Evolutionary conservation across 2,113 vertebrate species (phyloP).

Genomic region (Poeciliopsis prolifica): DNA sequence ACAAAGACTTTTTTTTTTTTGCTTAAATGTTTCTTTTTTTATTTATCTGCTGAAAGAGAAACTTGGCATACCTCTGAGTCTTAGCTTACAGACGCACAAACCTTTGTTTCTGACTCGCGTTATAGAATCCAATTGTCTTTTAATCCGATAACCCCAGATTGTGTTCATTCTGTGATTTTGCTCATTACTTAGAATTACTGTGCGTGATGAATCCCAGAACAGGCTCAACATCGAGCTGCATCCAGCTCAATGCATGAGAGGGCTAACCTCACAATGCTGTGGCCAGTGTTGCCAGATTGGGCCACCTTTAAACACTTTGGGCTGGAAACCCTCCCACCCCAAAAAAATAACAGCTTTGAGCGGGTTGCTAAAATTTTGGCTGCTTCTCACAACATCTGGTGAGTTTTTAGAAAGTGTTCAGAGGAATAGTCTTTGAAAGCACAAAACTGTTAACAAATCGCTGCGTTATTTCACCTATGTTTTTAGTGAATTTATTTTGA

Average conservation of each 20-base stretch:
- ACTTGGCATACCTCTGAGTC: neutral
- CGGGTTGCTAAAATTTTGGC: too few species aligned
- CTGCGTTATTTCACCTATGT: too few species aligned
- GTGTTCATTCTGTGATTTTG: constrained; percentile 5
- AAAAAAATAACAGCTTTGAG: too few species aligned
- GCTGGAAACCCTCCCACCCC: too few species aligned
- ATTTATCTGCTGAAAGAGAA: neutral
- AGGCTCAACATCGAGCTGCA: neutral
- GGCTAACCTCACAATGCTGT: neutral
- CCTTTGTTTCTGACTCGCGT: neutral
- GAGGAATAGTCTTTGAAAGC: too few species aligned
- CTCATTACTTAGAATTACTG: neutral
- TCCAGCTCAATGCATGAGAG: neutral
- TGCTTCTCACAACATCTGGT: too few species aligned
- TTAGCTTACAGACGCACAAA: neutral
- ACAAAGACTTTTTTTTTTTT: constrained; percentile 1
- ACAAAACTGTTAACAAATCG: too few species aligned
- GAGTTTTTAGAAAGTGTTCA: too few species aligned
- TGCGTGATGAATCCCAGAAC: neutral
- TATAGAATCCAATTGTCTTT: neutral
- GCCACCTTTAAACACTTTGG: too few species aligned
- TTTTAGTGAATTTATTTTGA: too few species aligned
- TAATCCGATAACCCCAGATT: constrained; percentile 1
- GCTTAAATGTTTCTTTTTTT: neutral
- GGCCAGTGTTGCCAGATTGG: too few species aligned